These are phyloP conservation scores for Apomyelois bistriatella DNA, from an alignment of 2,888 invertebrate species.

Conservation along the genomic window DNA sequence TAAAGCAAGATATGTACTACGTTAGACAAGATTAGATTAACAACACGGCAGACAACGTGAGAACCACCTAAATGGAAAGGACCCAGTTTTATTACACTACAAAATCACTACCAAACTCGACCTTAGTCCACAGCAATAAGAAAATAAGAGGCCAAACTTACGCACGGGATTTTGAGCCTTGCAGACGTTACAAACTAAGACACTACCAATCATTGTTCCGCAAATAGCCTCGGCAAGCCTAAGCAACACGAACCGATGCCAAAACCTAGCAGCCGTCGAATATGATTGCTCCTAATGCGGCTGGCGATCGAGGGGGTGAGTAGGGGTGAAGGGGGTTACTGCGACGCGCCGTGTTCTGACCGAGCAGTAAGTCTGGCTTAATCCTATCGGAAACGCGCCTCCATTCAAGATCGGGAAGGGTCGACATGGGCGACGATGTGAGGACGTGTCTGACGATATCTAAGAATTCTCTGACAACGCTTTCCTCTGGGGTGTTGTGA, in stretches of 20 bases:
- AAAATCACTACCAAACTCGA: neutral
- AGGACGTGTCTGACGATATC: conserved; percentile 53
- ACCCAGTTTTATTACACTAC: conserved; percentile 2
- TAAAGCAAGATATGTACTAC: conserved; percentile 1
- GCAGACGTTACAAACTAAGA: conserved; percentile 59
- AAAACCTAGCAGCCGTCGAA: conserved; percentile 76
- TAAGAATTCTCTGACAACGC: conserved; percentile 17
- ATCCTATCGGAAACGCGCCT: conserved; percentile 78
- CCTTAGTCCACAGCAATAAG: conserved; percentile 19
- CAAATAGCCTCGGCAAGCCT: conserved; percentile 66
- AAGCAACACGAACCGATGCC: conserved; percentile 75
- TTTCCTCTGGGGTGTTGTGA: neutral
- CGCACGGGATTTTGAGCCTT: conserved; percentile 43
- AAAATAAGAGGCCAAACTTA: conserved; percentile 21
- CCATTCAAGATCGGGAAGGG: conserved; percentile 72
- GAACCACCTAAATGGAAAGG: conserved; percentile 10
- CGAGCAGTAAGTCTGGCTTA: conserved; percentile 79
- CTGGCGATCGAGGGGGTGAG: conserved; percentile 44
- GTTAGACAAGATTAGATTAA: conserved; percentile 2
- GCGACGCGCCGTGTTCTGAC: conserved; percentile 73
- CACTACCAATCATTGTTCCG: conserved; percentile 71
- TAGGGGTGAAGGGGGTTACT: conserved; percentile 39
- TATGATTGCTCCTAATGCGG: conserved; percentile 79
- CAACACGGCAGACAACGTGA: conserved; percentile 3
- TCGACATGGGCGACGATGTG: conserved; percentile 40